These are phyloP conservation scores for Enteromius paludinosus DNA, from an alignment of 2,797 vertebrate genomes.

Conservation along the genomic window DNA sequence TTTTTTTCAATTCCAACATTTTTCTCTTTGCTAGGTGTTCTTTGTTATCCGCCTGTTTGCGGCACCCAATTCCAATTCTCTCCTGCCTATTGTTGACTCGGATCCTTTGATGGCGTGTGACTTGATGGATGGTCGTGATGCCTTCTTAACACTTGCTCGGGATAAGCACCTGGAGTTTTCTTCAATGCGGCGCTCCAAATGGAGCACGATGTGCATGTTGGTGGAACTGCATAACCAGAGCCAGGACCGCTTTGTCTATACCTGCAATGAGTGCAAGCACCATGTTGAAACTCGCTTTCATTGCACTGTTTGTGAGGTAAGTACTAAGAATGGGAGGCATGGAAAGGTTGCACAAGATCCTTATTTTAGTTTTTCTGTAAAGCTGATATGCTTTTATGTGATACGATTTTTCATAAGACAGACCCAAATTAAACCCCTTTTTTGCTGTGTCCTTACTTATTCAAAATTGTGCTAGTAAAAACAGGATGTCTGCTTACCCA, in stretches of 20 bases:
- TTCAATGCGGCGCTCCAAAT: conserved; percentile 91
- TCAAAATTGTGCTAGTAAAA: background rate
- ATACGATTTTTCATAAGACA: background rate
- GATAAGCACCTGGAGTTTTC: conserved; percentile 98
- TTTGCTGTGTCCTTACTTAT: background rate
- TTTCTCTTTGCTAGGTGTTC: conserved; percentile 83
- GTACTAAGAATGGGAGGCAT: conserved; percentile 28
- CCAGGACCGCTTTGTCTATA: conserved; percentile 98
- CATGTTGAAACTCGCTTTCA: conserved; percentile 97
- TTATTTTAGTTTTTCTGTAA: background rate
- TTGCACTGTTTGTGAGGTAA: conserved; percentile 96
- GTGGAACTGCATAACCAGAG: conserved; percentile 98
- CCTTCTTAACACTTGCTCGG: conserved; percentile 93
- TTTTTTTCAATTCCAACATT: background rate
- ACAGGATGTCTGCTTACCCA: background rate
- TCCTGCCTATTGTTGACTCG: conserved; percentile 91
- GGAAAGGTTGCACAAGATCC: background rate
- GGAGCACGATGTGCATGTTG: conserved; percentile 98
- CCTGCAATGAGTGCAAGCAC: conserved; percentile 97
- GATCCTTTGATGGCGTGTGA: conserved; percentile 93
- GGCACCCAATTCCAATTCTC: conserved; percentile 89
- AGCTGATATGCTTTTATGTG: background rate
- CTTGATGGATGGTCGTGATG: conserved; percentile 97
- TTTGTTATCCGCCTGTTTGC: conserved; percentile 96
- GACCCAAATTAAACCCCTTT: background rate